A percentile compares a stretch with the other conserved stretches of the same genome.
These are phyloP conservation scores for Ictalurus furcatus DNA, from an alignment of 2,113 vertebrate genomes.

Conservation along the genomic window DNA sequence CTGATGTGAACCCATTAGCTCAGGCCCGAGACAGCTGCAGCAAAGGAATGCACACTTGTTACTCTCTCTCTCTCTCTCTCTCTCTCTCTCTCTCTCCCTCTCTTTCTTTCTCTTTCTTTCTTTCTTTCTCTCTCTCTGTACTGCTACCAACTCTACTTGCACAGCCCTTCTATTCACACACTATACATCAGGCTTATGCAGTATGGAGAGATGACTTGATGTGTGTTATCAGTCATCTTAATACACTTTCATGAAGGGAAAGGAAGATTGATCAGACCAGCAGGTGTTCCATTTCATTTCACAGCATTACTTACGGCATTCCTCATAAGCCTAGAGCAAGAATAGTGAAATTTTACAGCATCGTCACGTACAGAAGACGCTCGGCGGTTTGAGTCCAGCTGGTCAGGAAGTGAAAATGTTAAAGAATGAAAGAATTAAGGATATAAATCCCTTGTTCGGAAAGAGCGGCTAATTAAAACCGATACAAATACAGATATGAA, in stretches of 20 bases:
- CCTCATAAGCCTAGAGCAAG: neutral
- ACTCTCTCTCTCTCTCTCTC: neutral
- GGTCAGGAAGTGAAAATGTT: neutral
- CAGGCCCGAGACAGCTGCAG: constrained; percentile 17
- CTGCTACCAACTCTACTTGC: neutral
- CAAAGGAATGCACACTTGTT: constrained; percentile 16
- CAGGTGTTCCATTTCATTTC: neutral
- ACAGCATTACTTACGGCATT: neutral
- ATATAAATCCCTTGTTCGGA: neutral
- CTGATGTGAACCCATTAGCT: constrained; percentile 21
- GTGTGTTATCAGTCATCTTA: constrained; percentile 1
- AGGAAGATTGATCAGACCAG: neutral
- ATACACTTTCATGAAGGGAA: constrained; percentile 1
- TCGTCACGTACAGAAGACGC: neutral
- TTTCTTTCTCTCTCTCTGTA: neutral
- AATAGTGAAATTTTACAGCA: neutral
- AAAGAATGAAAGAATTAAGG: neutral
- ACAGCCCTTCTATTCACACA: neutral
- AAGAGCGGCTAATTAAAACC: neutral
- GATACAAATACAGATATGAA: neutral
- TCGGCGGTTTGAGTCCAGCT: neutral
- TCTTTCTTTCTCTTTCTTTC: neutral
- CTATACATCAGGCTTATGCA: neutral
- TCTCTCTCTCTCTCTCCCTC: neutral
- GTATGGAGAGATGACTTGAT: neutral